These are phyloP conservation scores for Margaritifera margaritifera DNA, from an alignment of 2,888 invertebrate species.

Conservation along the genomic window DNA sequence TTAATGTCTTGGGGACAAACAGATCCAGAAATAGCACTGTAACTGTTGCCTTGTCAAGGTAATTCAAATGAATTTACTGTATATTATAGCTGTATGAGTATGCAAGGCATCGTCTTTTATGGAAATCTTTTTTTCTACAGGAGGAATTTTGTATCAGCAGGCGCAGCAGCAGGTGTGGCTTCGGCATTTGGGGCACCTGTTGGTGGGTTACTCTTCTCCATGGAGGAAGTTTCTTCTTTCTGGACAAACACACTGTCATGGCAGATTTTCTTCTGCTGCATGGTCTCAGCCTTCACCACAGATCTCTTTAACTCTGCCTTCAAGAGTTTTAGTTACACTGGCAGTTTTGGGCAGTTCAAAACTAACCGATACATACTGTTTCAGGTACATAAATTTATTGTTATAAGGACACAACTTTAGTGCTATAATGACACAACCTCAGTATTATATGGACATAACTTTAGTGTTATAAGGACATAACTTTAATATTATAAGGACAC, in stretches of 20 bases:
- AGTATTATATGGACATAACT: too few relatives aligned
- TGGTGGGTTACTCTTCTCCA: conserved; percentile 73
- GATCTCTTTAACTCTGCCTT: conserved; percentile 72
- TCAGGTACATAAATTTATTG: conserved; percentile 50
- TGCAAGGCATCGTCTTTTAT: too few relatives aligned
- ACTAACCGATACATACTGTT: conserved; percentile 71
- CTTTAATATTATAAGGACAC: too few relatives aligned
- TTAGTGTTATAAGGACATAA: too few relatives aligned
- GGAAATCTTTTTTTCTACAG: conserved; percentile 51
- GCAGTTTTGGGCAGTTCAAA: conserved; percentile 70
- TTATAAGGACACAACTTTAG: background rate
- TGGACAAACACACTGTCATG: conserved; percentile 74
- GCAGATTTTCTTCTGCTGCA: conserved; percentile 75
- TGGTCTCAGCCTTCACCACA: conserved; percentile 72
- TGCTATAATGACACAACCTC: background rate
- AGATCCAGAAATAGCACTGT: too few relatives aligned
- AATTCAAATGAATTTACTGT: too few relatives aligned
- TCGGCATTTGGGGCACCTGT: conserved; percentile 74
- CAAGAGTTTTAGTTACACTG: conserved; percentile 63
- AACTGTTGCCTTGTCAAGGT: too few relatives aligned
- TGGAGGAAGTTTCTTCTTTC: conserved; percentile 75
- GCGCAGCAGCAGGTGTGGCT: conserved; percentile 74
- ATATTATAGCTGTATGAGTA: too few relatives aligned
- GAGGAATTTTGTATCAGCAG: conserved; percentile 71
- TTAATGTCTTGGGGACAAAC: too few relatives aligned